Base-by-base conservation (phyloP, 2,888 invertebrate species). In the Sycophila texana region DNA sequence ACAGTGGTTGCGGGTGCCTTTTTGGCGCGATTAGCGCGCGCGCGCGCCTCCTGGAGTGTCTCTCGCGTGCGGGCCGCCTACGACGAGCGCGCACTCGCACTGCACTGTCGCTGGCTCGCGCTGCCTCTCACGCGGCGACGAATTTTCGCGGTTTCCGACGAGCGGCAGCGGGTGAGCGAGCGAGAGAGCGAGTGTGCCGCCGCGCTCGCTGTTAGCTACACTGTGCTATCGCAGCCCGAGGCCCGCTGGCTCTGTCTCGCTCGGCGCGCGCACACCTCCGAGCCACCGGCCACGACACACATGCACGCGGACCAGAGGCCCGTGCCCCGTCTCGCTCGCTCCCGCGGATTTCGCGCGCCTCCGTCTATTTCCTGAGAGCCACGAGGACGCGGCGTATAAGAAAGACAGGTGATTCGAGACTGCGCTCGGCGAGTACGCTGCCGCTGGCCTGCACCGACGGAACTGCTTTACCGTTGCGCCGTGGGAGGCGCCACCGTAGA, bases 11-110 rank as follows among this genome's bases (percentile, higher is more conserved):
- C 16, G 14, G 13, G 22, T 60, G 47, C 68, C 20, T 22, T n/a
- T 14, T 16, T 49, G 22, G 39, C 72, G 55, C 55, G n/a, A n/a
- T n/a, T n/a, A n/a, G 55, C 51, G 12, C 53, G 18, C 14, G 55
- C 55, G 55, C 51, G 12, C 53, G 18, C 14, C 4, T 49, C 51
- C n/a, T 49, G 57, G 51, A 53, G 49, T 26, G 51, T 51, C 20
- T 10, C 12, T 58, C 47, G 61, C 13, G 18, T 66, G 63, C 47
- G 73, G 55, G 30, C 47, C 70, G 74, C 63, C 70, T 74, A 60
- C 74, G 71, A 72, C 57, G 81, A 74, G 74, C 77, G 77, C 81
- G 81, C 81, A 71, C 74, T 77, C 77, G 81, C 81, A 81, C 81
- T 77, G 72, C 74, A 81, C 81, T 73, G 68, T 2, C 53, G 22